Conservation (phyloP, 2,113 vertebrate genomes). For the Ceyx cyanopectus region DNA sequence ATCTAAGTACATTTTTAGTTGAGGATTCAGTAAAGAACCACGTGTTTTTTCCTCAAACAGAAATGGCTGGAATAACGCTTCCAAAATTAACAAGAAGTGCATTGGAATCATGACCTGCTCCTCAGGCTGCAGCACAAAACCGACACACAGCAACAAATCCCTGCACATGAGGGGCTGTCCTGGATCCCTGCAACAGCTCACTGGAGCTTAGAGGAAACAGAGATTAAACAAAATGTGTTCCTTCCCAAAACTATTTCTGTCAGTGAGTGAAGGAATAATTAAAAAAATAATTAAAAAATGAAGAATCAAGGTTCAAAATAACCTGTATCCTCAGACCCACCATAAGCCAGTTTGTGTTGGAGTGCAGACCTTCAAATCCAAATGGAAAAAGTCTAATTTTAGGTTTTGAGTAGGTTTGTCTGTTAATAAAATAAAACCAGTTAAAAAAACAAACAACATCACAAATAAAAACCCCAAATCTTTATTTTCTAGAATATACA, state of each 20-base stretch:
- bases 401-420: neutral
- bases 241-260: neutral
- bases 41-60: neutral
- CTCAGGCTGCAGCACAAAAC: neutral
- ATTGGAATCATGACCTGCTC: neutral
- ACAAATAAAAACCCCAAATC: constrained; percentile 10
- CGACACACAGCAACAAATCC: neutral
- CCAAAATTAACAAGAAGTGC: constrained; percentile 1
- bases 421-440: constrained; percentile 11
- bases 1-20: neutral
- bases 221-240: neutral
- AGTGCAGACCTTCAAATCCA: neutral
- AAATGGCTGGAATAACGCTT: neutral
- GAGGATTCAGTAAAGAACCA: neutral
- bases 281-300: neutral
- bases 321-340: neutral
- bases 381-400: neutral
- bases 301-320: neutral
- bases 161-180: neutral
- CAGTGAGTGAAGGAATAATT: neutral
- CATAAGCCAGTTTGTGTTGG: neutral
- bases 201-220: neutral
- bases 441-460: neutral
- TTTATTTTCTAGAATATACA: constrained; percentile 40
- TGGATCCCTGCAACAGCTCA: neutral